Percentiles rank a stretch among this genome's conserved stretches.
Evolutionary conservation across 2,113 vertebrate genomes (phyloP).

Genomic region (Chitala chitala): DNA sequence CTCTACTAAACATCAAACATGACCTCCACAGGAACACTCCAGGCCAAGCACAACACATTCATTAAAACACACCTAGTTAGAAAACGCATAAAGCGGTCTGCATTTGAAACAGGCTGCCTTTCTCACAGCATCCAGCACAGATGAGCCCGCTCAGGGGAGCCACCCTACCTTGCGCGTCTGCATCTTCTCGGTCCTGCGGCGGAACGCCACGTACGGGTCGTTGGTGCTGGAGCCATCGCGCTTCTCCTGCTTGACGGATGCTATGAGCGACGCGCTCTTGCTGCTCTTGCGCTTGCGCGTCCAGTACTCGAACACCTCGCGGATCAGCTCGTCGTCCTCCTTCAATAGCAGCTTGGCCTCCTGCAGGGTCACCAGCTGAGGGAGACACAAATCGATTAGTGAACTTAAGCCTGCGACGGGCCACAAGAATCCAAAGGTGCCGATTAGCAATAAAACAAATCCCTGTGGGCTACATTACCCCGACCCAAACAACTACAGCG

Average conservation of each 20-base stretch:
- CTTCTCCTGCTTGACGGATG: conserved; percentile 90
- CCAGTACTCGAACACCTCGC: conserved; percentile 97
- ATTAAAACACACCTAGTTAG: no score
- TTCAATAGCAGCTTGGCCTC: conserved; percentile 94
- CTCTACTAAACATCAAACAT: no score
- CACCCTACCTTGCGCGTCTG: conserved; percentile 88
- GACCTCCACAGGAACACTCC: no score
- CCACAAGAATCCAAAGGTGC: no score
- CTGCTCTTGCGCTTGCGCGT: conserved; percentile 88
- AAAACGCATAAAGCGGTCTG: no score
- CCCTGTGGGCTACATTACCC: no score
- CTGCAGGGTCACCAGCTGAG: conserved; percentile 88
- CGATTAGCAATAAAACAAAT: no score
- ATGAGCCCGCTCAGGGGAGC: no score
- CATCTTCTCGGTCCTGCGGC: conserved; percentile 96
- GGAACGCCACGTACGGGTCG: conserved; percentile 95
- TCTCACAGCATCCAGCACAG: no score
- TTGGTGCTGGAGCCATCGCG: conserved; percentile 93
- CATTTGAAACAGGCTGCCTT: no score
- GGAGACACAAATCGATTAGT: not conserved
- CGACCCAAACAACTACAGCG: no score
- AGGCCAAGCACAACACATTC: no score
- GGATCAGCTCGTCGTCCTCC: conserved; percentile 94
- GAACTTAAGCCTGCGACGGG: not conserved
- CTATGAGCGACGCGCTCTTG: conserved; percentile 79